Base-by-base conservation (phyloP, 2,888 invertebrate species). In the Drosophila mimetica region DNA sequence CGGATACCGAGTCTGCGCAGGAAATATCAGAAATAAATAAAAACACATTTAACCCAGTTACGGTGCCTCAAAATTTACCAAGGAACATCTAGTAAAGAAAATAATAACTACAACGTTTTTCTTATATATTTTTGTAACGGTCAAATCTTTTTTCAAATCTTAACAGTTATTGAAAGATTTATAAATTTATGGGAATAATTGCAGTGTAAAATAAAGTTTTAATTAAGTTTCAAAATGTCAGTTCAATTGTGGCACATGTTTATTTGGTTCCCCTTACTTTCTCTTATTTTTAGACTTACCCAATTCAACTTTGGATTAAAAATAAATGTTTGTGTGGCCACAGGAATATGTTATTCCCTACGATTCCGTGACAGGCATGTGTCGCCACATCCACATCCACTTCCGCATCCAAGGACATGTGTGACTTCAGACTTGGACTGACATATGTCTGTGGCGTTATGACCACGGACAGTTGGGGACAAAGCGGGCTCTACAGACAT, bases 371-470 rank as follows among this genome's bases (percentile, higher is more conserved):
- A 50, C 50, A 22, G 36, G 20, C 42, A 18, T 22, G 42, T 42
- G n/a, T 13, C 42, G 16, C 41, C 50, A 37, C 48, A 34, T 63
- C 20, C 9, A 41, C 22, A 18, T 20, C 41, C 50, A 30, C 48
- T 28, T 63, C 20, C 9, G 48, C 16, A 22, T 20, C 20, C 30
- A 14, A 34, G 34, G 20, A 41, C 63, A 63, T 13, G 63, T 61
- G 61, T 61, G 44, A 61, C 61, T 61, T 52, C 59, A 70, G 50
- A 41, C 59, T 52, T 47, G 39, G 34, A 18, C 44, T 71, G 67
- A 69, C 67, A 59, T 36, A 71, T 69, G 71, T 70, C 63, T 47
- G 53, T 34, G 52, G 47, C 46, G 46, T 47, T 69, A 52, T 59
- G 60, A 41, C 71, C 71, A 53, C 53, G 59, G 71, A 70, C 39